These are phyloP conservation scores for Stenodema calcarata DNA, from an alignment of 2,888 invertebrate genomes.

Conservation along the genomic window DNA sequence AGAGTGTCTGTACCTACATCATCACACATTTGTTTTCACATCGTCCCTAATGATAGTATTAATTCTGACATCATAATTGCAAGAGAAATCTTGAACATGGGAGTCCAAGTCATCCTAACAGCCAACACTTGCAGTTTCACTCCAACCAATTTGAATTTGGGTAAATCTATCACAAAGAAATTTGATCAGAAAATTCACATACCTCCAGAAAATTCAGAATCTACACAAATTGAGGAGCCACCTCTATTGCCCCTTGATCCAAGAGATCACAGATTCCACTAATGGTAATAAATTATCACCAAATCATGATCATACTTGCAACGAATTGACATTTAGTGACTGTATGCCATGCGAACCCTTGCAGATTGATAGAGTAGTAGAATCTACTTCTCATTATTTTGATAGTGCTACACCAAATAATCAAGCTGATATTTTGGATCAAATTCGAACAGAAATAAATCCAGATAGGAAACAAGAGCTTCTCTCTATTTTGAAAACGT, in stretches of 20 bases:
- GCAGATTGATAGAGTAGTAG: not conserved
- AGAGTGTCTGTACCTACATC: too few species aligned
- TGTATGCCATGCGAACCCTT: not conserved
- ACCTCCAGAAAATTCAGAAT: not conserved
- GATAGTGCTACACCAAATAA: too few species aligned
- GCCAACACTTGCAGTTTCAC: not conserved
- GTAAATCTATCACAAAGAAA: not conserved
- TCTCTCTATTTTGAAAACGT: not conserved
- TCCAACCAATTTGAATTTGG: not conserved
- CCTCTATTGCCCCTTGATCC: too few species aligned
- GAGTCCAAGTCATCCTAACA: slow-evolving; percentile 17
- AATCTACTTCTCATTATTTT: not conserved
- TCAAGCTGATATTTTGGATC: too few species aligned
- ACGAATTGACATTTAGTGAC: not conserved
- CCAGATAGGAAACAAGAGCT: not conserved
- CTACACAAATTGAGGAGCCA: not conserved
- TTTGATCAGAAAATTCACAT: not conserved
- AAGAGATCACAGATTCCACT: not conserved
- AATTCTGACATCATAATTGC: not conserved
- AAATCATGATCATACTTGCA: not conserved
- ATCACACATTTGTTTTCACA: slow-evolving; percentile 23
- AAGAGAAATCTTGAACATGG: not conserved
- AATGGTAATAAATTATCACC: not conserved
- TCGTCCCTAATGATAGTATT: not conserved
- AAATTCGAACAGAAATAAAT: not conserved